phyloP scores from a whole-genome alignment of 2,113 vertebrate species.

The Panthera tigris region DNA sequence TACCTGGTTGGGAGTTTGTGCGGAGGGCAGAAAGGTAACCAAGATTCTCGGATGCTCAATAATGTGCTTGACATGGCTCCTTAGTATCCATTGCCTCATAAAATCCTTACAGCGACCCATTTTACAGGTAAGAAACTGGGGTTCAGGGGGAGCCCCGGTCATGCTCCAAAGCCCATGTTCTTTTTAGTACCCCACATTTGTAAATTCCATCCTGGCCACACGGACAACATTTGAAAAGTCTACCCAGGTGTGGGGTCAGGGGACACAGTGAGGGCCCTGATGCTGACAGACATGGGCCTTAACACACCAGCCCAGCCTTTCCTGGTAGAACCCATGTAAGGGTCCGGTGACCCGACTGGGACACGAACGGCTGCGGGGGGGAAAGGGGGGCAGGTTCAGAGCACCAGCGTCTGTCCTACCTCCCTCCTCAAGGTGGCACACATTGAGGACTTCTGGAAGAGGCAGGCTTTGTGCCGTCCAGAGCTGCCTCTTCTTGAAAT shows the following conservation, averaged over 20 bases:
- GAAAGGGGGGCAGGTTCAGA: not conserved
- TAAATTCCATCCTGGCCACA: not conserved
- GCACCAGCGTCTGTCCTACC: not conserved
- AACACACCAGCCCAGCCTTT: not conserved
- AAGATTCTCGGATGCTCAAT: not conserved
- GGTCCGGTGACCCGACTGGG: not conserved
- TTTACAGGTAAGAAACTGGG: not conserved
- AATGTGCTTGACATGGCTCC: not conserved
- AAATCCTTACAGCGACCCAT: not conserved
- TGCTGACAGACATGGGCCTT: rapidly evolving
- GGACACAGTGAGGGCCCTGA: not conserved
- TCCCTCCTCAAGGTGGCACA: not conserved
- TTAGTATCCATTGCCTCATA: not conserved
- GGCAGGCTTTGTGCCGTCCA: not conserved
- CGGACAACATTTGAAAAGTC: not conserved
- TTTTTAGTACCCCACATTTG: not conserved
- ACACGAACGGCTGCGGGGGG: too few relatives aligned
- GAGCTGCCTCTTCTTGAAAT: not conserved
- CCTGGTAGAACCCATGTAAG: not conserved
- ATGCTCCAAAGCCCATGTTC: not conserved
- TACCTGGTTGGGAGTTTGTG: not conserved
- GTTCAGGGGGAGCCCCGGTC: not conserved
- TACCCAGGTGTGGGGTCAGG: not conserved
- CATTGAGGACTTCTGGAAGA: not conserved
- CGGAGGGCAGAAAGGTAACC: not conserved